Conservation (phyloP, 2,888 invertebrate genomes). For the Teleogryllus oceanicus region DNA sequence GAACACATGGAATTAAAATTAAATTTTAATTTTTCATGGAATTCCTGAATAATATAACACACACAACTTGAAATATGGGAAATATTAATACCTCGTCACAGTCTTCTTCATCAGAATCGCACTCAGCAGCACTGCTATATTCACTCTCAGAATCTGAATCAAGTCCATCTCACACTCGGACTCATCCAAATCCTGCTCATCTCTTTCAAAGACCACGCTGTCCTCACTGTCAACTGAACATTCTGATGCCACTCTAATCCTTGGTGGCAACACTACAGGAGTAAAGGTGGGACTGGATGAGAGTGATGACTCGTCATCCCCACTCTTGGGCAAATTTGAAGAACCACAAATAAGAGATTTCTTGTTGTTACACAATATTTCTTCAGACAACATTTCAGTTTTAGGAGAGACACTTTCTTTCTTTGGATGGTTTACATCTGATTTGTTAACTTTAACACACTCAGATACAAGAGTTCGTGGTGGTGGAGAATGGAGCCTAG, state of each 20-base stretch:
- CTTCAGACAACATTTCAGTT: too few species aligned
- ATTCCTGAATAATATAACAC: too few species aligned
- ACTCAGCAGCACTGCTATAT: constrained; percentile 29
- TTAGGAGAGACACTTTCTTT: too few species aligned
- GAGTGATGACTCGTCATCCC: too few species aligned
- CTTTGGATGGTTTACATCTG: too few species aligned
- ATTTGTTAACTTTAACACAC: too few species aligned
- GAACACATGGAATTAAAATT: too few species aligned
- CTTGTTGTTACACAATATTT: too few species aligned
- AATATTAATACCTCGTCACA: constrained; percentile 26
- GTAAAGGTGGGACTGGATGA: too few species aligned
- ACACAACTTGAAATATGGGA: not conserved
- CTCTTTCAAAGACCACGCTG: constrained; percentile 41
- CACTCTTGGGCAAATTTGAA: too few species aligned
- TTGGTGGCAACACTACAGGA: not conserved
- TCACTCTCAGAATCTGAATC: constrained; percentile 30
- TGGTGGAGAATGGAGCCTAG: not conserved
- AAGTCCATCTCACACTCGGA: constrained; percentile 32
- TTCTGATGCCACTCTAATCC: constrained; percentile 37
- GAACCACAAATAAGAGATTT: too few species aligned
- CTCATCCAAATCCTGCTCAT: constrained; percentile 32
- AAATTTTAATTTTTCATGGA: too few species aligned
- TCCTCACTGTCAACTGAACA: constrained; percentile 42
- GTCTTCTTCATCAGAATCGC: constrained; percentile 28
- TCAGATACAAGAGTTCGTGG: not conserved